These are phyloP conservation scores for Venusia cambrica DNA, from an alignment of 2,888 invertebrate species.

Conservation along the genomic window DNA sequence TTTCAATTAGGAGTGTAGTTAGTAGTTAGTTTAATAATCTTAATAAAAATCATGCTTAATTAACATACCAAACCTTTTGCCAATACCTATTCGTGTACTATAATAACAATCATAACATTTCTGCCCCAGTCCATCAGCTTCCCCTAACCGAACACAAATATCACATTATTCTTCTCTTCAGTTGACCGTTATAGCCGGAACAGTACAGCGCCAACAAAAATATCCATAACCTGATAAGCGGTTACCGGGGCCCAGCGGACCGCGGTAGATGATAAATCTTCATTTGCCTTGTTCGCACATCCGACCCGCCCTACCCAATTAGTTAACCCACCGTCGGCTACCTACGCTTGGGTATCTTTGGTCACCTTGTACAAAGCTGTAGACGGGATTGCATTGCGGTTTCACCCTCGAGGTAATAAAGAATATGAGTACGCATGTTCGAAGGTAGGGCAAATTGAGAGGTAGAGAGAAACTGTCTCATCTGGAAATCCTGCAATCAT, in stretches of 20 bases:
- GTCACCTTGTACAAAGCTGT: conserved; percentile 49
- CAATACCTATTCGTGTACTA: too few relatives aligned
- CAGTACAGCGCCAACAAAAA: conserved; percentile 32
- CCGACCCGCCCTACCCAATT: conserved; percentile 72
- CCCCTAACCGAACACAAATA: conserved; percentile 13
- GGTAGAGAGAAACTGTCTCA: conserved; percentile 15
- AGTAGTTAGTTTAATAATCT: too few relatives aligned
- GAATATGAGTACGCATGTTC: conserved; percentile 24
- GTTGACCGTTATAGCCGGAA: conserved; percentile 30
- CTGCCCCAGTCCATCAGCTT: conserved; percentile 3
- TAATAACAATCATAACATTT: conserved; percentile 18
- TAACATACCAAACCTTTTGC: too few relatives aligned
- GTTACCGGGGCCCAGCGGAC: conserved; percentile 44
- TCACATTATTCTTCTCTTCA: conserved; percentile 29
- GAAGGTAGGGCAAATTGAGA: conserved; percentile 23
- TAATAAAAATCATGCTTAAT: too few relatives aligned
- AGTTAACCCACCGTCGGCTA: conserved; percentile 50
- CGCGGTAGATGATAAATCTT: conserved; percentile 71
- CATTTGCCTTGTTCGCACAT: conserved; percentile 75
- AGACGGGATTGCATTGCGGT: conserved; percentile 37
- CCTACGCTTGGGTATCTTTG: conserved; percentile 59
- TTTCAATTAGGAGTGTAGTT: too few relatives aligned
- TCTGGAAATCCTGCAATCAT: conserved; percentile 23
- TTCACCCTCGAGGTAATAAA: conserved; percentile 27
- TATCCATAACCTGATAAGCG: conserved; percentile 33